Evolutionary conservation across 2,797 vertebrate genomes (phyloP).

Genomic region (Cossypha heuglini): DNA sequence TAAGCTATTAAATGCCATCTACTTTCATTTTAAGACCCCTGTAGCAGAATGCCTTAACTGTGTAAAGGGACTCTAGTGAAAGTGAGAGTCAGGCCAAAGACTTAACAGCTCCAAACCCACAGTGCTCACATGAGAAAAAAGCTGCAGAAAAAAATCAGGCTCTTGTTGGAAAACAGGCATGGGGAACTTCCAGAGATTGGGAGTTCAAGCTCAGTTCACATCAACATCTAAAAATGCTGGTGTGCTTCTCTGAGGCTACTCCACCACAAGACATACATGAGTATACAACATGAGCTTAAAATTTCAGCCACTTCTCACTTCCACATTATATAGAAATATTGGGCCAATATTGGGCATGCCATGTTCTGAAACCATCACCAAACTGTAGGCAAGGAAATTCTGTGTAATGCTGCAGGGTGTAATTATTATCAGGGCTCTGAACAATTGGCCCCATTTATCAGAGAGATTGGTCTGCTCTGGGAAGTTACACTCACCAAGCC

Average conservation of each 20-base stretch:
- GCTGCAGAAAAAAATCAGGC: background rate
- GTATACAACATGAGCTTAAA: background rate
- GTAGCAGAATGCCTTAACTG: background rate
- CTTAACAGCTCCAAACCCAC: background rate
- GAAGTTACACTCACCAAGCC: background rate
- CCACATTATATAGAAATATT: background rate
- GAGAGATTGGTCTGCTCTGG: background rate
- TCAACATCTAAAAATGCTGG: background rate
- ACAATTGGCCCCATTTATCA: background rate
- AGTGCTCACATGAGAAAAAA: background rate
- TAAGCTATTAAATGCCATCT: conserved; percentile 10
- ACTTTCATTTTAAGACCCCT: conserved; percentile 1
- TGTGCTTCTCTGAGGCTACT: background rate
- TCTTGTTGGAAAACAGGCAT: background rate
- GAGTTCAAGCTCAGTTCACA: conserved; percentile 24
- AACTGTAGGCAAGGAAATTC: background rate
- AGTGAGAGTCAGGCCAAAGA: background rate
- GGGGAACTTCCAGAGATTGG: background rate
- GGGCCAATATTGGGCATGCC: background rate
- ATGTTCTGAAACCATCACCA: background rate
- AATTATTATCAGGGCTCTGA: background rate
- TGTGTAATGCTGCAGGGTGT: background rate
- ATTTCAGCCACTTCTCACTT: background rate
- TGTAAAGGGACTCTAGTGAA: background rate
- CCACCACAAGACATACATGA: background rate